A percentile compares a stretch with the other conserved stretches of the same genome.
These are phyloP conservation scores for Eulemur albifrons DNA, from an alignment of 2,797 vertebrate genomes.

Conservation along the genomic window DNA sequence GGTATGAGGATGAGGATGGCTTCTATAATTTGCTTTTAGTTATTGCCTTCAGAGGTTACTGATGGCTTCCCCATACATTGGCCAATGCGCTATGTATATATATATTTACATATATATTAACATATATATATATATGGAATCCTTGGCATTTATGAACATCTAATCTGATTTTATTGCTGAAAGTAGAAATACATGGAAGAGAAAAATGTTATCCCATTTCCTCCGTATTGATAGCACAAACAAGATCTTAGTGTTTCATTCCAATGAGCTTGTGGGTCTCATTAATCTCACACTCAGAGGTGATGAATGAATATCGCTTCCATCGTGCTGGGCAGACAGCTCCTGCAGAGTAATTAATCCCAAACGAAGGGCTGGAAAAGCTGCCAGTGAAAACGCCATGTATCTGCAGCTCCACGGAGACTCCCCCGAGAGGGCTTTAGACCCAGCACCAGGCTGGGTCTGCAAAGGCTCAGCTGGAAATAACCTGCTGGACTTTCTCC, in stretches of 20 bases:
- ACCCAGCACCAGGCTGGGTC: not conserved
- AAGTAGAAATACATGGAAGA: not conserved
- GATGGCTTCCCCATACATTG: not conserved
- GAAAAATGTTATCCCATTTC: slow-evolving; percentile 15
- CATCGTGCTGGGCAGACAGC: not conserved
- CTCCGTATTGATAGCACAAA: slow-evolving; percentile 39
- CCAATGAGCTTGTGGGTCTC: slow-evolving; percentile 20
- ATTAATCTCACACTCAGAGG: slow-evolving; percentile 29
- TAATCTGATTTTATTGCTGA: slow-evolving; percentile 34
- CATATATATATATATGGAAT: not conserved
- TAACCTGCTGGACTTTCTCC: too few relatives aligned
- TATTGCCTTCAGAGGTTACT: not conserved
- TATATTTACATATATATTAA: too few relatives aligned
- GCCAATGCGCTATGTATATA: not conserved
- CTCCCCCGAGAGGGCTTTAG: not conserved
- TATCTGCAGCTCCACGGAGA: slow-evolving; percentile 35
- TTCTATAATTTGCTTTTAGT: not conserved
- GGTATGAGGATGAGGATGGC: not conserved
- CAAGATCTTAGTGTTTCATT: slow-evolving; percentile 45
- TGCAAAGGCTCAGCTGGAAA: not conserved
- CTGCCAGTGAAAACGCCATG: slow-evolving; percentile 49
- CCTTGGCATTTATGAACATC: slow-evolving; percentile 21
- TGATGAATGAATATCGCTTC: slow-evolving; percentile 60
- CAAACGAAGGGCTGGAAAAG: slow-evolving; percentile 31
- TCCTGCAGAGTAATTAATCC: slow-evolving; percentile 53